phyloP scores from a whole-genome alignment of 30 jellyfish, hydroid and myxozoan species.

The Aurelia aurita region DNA sequence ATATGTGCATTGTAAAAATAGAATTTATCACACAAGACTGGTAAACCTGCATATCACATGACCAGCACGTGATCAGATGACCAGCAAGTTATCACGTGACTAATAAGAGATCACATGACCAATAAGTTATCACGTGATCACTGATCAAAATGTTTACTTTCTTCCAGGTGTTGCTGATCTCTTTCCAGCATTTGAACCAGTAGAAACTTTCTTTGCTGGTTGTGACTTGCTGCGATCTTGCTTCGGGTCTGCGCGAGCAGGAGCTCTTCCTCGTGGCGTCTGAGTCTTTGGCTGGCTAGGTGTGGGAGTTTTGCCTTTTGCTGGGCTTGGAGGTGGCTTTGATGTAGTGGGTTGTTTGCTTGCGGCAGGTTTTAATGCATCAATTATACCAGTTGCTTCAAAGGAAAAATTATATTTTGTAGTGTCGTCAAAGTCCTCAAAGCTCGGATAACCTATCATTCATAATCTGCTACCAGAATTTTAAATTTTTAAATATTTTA shows the following conservation, averaged over 20 bases:
- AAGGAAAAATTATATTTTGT: not conserved
- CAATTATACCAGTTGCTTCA: slow-evolving; percentile 12
- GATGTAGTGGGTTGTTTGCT: slow-evolving; percentile 13
- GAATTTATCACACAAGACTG: too few relatives aligned
- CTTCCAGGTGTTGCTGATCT: slow-evolving; percentile 61
- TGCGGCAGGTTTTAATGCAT: slow-evolving; percentile 22
- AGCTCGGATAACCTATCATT: not conserved
- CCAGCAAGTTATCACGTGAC: slow-evolving; percentile 4
- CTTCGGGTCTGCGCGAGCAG: slow-evolving; percentile 47
- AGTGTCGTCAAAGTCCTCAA: not conserved
- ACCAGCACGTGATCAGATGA: too few relatives aligned
- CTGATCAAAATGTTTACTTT: not conserved
- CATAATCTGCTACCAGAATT: too few relatives aligned
- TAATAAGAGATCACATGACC: not conserved
- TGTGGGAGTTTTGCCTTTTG: not conserved
- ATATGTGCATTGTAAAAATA: too few relatives aligned
- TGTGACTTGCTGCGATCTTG: slow-evolving; percentile 63
- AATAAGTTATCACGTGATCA: too few relatives aligned
- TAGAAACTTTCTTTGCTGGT: slow-evolving; percentile 36
- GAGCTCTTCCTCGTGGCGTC: slow-evolving; percentile 57
- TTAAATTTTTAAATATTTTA: too few relatives aligned
- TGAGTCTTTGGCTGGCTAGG: slow-evolving; percentile 26
- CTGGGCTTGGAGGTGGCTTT: not conserved
- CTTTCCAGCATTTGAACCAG: slow-evolving; percentile 21
- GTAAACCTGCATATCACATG: too few relatives aligned